A percentile compares a stretch with the other conserved stretches of the same genome.
These are phyloP conservation scores for Xiphophorus maculatus DNA, from an alignment of 2,113 vertebrate genomes.

Conservation along the genomic window DNA sequence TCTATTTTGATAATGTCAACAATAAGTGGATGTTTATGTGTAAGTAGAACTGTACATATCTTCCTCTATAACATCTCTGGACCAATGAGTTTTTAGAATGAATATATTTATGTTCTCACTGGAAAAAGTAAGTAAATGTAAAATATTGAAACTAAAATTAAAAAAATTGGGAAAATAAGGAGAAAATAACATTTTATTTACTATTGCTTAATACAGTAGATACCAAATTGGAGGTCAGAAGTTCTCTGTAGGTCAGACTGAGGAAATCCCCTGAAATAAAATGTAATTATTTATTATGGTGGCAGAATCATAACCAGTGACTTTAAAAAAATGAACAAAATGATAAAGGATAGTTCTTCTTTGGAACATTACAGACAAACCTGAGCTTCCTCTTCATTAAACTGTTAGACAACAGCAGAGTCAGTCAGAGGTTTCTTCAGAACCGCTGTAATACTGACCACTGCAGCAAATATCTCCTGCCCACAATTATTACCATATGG, in stretches of 20 bases:
- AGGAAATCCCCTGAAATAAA: neutral
- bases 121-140: too few species aligned
- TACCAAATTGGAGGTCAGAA: neutral
- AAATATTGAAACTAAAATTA: neutral
- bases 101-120: too few species aligned
- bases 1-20: too few species aligned
- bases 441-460: too few species aligned
- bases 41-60: too few species aligned
- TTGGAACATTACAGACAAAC: neutral
- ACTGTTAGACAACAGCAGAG: too few species aligned
- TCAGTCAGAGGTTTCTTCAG: too few species aligned
- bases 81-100: too few species aligned
- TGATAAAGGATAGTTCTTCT: neutral
- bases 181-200: neutral
- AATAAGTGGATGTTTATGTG: too few species aligned
- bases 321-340: neutral
- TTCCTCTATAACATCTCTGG: too few species aligned
- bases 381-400: neutral
- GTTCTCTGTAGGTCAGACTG: neutral
- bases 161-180: neutral
- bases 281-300: neutral
- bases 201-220: neutral
- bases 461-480: too few species aligned
- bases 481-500: too few species aligned
- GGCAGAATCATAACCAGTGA: neutral